phyloP scores from a whole-genome alignment of 1,140 invertebrate genomes.

The Listronotus bonariensis region DNA sequence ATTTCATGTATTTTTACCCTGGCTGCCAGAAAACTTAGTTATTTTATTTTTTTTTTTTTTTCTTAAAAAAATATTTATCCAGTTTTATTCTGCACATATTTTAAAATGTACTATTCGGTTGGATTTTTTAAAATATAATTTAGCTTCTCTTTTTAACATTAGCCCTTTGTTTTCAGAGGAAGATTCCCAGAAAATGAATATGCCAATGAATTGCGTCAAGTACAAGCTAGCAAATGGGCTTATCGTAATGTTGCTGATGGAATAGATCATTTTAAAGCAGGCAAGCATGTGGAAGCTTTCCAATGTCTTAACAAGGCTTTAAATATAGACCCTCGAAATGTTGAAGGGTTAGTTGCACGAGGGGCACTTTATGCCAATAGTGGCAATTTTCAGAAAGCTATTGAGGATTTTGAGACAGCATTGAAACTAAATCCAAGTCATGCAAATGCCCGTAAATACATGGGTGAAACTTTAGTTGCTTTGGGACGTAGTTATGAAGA shows the following conservation, averaged over 20 bases:
- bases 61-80: too few relatives aligned
- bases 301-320: constrained; percentile 93
- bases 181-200: constrained; percentile 80
- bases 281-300: constrained; percentile 89
- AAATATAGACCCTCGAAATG: constrained; percentile 89
- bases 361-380: constrained; percentile 94
- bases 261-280: constrained; percentile 91
- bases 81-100: too few relatives aligned
- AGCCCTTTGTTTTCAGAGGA: constrained; percentile 59
- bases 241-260: constrained; percentile 90
- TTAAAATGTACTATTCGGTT: too few relatives aligned
- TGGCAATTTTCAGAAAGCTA: constrained; percentile 89
- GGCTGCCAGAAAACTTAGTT: too few relatives aligned
- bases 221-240: constrained; percentile 91
- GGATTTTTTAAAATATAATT: too few relatives aligned
- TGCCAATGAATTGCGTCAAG: constrained; percentile 80
- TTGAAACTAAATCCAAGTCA: constrained; percentile 86
- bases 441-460: constrained; percentile 92
- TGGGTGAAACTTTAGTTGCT: constrained; percentile 89
- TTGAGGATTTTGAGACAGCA: constrained; percentile 92
- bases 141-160: too few relatives aligned
- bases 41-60: too few relatives aligned
- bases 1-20: too few relatives aligned
- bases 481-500: constrained; percentile 82
- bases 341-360: constrained; percentile 91